A percentile compares a stretch with the other conserved stretches of the same genome.
Evolutionary conservation across 2,888 invertebrate genomes (phyloP).

Genomic region (Alloscopus bannaensis): DNA sequence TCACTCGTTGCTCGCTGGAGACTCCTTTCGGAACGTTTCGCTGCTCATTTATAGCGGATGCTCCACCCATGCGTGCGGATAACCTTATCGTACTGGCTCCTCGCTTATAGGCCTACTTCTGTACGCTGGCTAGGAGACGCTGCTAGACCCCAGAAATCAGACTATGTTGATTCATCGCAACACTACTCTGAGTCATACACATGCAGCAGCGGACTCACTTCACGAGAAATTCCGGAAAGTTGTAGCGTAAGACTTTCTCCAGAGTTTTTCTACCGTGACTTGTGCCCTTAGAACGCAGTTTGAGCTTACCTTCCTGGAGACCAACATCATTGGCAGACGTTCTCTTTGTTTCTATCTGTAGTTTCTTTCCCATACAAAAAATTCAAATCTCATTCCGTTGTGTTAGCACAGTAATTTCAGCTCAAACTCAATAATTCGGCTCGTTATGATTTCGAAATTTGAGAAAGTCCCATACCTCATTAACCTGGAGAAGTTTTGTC

Average conservation of each 20-base stretch:
- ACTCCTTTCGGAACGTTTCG: slow-evolving; percentile 47
- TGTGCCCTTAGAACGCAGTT: slow-evolving; percentile 47
- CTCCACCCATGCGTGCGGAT: slow-evolving; percentile 23
- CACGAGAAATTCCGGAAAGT: slow-evolving; percentile 46
- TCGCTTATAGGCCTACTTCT: no score
- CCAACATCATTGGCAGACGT: slow-evolving; percentile 53
- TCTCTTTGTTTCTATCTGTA: slow-evolving; percentile 39
- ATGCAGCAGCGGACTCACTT: no score
- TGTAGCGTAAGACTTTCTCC: slow-evolving; percentile 45
- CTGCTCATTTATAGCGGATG: slow-evolving; percentile 29
- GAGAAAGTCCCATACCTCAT: no score
- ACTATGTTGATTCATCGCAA: no score
- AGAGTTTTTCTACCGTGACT: slow-evolving; percentile 33
- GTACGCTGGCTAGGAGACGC: no score
- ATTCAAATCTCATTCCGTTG: not conserved
- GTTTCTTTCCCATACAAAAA: no score
- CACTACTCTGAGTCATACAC: no score
- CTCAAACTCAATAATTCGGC: slow-evolving; percentile 63
- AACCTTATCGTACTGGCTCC: no score
- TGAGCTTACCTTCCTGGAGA: slow-evolving; percentile 62
- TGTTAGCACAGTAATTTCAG: slow-evolving; percentile 28
- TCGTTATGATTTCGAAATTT: no score
- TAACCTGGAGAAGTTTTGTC: no score
- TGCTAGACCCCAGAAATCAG: no score
- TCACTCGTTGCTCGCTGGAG: no score